Evolutionary conservation across 2,888 invertebrate species (phyloP).

Genomic region (Drosophila niveifrons): DNA sequence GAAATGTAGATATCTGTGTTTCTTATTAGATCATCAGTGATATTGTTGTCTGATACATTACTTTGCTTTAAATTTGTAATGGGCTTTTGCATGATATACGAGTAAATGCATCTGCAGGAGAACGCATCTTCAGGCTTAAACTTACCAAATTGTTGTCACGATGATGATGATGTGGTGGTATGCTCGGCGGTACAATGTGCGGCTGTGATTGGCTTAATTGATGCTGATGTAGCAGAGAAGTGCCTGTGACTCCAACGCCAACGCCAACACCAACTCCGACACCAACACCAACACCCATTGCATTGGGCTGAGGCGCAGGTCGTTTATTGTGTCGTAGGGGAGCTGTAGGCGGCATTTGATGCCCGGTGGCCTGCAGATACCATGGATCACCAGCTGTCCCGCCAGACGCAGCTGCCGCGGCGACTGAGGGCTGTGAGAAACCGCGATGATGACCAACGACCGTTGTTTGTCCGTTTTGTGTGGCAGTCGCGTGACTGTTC

Average conservation of each 20-base stretch:
- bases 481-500: conserved; percentile 86
- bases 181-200: conserved; percentile 85
- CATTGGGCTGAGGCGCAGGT: conserved; percentile 85
- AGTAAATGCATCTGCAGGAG: no score
- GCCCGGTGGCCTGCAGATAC: conserved; percentile 85
- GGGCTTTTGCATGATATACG: no score
- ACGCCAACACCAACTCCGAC: conserved; percentile 43
- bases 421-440: conserved; percentile 85
- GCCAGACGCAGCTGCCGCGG: conserved; percentile 66
- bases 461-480: conserved; percentile 85
- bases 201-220: conserved; percentile 85
- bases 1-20: no score
- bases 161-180: conserved; percentile 83
- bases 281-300: conserved; percentile 56
- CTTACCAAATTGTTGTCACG: conserved; percentile 81
- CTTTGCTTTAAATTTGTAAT: no score
- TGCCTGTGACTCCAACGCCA: conserved; percentile 44
- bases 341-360: conserved; percentile 86
- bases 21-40: no score
- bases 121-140: conserved; percentile 22
- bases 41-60: no score
- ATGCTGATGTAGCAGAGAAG: conserved; percentile 81
- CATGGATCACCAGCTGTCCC: conserved; percentile 85
- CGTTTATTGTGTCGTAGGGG: conserved; percentile 86
- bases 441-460: conserved; percentile 86